phyloP scores from a whole-genome alignment of 2,797 vertebrate species.

The Muscicapa striata region DNA sequence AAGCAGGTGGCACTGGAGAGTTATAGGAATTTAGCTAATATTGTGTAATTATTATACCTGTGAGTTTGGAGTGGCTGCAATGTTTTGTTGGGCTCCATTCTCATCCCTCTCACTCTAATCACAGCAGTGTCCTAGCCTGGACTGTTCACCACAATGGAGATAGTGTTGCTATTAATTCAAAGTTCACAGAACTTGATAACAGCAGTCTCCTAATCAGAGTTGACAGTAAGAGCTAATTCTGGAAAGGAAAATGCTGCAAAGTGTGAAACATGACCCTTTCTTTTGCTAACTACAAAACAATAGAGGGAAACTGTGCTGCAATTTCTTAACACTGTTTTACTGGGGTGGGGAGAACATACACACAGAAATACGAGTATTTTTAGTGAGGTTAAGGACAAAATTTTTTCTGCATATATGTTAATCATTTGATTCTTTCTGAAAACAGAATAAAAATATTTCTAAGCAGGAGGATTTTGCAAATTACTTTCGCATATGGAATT shows the following conservation, averaged over 20 bases:
- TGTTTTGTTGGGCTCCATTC: neutral
- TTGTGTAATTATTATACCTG: neutral
- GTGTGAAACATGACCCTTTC: neutral
- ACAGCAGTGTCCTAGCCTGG: neutral
- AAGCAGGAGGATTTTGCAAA: neutral
- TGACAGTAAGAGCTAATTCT: neutral
- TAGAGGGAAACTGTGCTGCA: neutral
- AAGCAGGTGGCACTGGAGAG: neutral
- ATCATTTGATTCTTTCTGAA: neutral
- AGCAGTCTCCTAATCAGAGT: neutral
- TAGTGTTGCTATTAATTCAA: neutral
- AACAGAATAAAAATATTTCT: neutral
- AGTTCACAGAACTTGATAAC: neutral
- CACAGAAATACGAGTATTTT: accelerated
- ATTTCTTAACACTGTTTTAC: neutral
- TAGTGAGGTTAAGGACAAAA: neutral
- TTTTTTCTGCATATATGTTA: neutral
- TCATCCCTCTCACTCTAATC: neutral
- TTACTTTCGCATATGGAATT: neutral
- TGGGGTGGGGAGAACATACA: neutral
- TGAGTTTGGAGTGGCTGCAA: neutral
- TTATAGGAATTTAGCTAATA: neutral
- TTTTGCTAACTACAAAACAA: neutral
- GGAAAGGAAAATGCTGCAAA: neutral
- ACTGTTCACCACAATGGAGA: neutral